Percentiles rank a stretch among this genome's conserved stretches.
phyloP scores from a whole-genome alignment of 2,888 invertebrate species.

The Syrphus vitripennis region DNA sequence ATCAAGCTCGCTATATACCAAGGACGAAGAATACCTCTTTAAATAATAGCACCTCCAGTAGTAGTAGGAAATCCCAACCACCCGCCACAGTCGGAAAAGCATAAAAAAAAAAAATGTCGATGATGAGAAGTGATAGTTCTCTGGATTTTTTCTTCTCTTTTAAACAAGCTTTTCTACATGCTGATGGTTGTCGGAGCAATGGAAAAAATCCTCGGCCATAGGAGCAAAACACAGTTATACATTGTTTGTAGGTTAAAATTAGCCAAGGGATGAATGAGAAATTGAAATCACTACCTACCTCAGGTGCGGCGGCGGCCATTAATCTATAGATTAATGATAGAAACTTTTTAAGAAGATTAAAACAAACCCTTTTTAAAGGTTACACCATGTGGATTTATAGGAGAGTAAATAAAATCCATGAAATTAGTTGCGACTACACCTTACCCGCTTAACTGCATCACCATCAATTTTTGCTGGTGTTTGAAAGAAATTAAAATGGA shows the following conservation, averaged over 20 bases:
- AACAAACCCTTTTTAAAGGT: not conserved
- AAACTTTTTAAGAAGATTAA: slow-evolving; percentile 25
- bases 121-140: slow-evolving; percentile 31
- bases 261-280: not conserved
- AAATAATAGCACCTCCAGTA: not conserved
- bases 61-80: slow-evolving; percentile 14
- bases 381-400: not conserved
- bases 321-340: not conserved
- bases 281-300: not conserved
- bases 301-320: slow-evolving; percentile 41
- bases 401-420: not conserved
- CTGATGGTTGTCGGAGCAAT: no score
- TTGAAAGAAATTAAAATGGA: no score
- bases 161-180: not conserved
- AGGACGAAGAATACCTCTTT: not conserved
- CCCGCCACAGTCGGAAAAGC: not conserved
- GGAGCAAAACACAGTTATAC: not conserved
- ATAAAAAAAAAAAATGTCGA: not conserved
- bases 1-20: not conserved
- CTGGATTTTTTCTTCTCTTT: not conserved
- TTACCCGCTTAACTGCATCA: no score
- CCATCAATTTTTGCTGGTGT: no score
- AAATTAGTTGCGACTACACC: not conserved
- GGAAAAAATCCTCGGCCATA: not conserved
- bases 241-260: not conserved